Conservation (phyloP, 1,140 invertebrate genomes). For the Nephila pilipes region DNA sequence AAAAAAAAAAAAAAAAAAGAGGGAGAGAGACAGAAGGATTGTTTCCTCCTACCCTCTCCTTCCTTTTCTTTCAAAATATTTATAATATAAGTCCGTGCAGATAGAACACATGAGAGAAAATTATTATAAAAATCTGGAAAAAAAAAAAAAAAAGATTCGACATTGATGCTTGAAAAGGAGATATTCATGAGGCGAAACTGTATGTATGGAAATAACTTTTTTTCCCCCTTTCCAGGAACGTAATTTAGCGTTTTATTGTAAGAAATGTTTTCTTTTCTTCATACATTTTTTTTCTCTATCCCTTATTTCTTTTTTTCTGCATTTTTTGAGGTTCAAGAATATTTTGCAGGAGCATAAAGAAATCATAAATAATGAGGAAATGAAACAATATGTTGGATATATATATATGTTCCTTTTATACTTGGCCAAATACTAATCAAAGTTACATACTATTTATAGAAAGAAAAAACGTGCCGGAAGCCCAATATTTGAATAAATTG, state of each 20-base stretch:
- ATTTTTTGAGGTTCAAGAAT: too few relatives aligned
- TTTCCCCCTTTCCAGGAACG: neutral
- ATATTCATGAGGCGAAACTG: neutral
- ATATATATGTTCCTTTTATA: constrained; percentile 6
- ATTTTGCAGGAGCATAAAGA: too few relatives aligned
- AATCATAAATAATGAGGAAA: too few relatives aligned
- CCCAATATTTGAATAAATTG: too few relatives aligned
- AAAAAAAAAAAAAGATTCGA: neutral
- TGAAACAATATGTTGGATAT: neutral
- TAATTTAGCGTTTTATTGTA: neutral
- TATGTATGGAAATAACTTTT: neutral
- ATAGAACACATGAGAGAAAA: too few relatives aligned
- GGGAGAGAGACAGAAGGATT: neutral
- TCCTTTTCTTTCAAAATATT: neutral
- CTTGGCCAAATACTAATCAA: too few relatives aligned
- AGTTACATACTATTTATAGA: too few relatives aligned
- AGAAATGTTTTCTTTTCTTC: neutral
- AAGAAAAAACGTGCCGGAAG: too few relatives aligned
- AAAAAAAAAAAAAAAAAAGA: neutral
- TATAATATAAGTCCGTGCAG: neutral
- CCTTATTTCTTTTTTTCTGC: too few relatives aligned
- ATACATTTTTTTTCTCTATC: too few relatives aligned
- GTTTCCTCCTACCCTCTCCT: too few relatives aligned
- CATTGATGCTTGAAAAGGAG: neutral
- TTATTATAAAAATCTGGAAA: neutral